phyloP scores from a whole-genome alignment of 2,113 vertebrate species.

The Sialia sialis region DNA sequence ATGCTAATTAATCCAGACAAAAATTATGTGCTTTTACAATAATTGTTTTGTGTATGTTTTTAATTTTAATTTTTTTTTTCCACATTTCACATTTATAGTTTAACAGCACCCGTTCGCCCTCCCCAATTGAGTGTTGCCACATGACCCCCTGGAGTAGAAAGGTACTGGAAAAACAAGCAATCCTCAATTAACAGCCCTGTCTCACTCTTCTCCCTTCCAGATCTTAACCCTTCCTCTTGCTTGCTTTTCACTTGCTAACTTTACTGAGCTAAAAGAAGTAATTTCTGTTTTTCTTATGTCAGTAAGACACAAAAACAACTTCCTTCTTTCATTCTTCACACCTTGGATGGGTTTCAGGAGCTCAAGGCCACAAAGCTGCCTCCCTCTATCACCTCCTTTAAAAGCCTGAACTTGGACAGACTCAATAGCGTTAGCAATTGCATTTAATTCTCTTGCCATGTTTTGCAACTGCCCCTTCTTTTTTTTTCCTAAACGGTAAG shows the following conservation, averaged over 20 bases:
- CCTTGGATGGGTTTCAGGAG: background rate
- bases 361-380: background rate
- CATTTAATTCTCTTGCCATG: background rate
- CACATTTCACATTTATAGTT: slow-evolving; percentile 88
- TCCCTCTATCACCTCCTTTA: background rate
- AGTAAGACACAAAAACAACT: background rate
- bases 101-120: slow-evolving; percentile 88
- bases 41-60: slow-evolving; percentile 56
- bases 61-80: slow-evolving; percentile 58
- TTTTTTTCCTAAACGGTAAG: background rate
- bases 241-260: slow-evolving; percentile 66
- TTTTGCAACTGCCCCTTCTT: background rate
- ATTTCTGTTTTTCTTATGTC: background rate
- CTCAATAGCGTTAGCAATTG: background rate
- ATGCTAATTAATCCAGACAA: background rate
- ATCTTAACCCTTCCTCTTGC: slow-evolving; percentile 54
- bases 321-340: background rate
- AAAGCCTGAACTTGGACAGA: background rate
- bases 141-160: slow-evolving; percentile 98
- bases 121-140: slow-evolving; percentile 95
- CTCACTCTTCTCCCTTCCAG: slow-evolving; percentile 51
- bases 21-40: slow-evolving; percentile 34
- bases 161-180: slow-evolving; percentile 82
- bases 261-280: background rate
- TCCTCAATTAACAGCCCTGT: slow-evolving; percentile 62